phyloP scores from a whole-genome alignment of 2,113 vertebrate species.

The Alexandromys fortis region DNA sequence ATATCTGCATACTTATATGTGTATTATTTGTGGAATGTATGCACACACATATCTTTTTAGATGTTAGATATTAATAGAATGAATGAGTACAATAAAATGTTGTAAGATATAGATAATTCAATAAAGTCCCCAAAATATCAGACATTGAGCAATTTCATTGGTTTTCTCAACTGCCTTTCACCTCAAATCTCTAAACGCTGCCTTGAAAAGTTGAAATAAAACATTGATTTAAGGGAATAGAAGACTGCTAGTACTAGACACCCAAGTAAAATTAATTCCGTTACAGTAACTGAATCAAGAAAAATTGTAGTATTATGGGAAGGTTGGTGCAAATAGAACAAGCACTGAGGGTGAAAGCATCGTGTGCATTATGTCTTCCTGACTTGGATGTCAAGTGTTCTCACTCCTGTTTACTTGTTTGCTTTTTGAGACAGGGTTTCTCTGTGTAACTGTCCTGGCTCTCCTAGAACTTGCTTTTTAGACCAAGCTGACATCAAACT shows the following conservation, averaged over 20 bases:
- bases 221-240: conserved; percentile 3
- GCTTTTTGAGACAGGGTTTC: background rate
- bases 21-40: background rate
- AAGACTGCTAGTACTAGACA: background rate
- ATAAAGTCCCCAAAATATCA: background rate
- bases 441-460: background rate
- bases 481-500: background rate
- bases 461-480: background rate
- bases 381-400: background rate
- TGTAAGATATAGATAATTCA: conserved; percentile 47
- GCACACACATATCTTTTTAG: background rate
- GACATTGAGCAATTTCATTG: background rate
- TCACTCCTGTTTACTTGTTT: background rate
- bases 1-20: background rate
- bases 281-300: background rate
- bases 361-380: background rate
- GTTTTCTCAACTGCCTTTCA: background rate
- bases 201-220: conserved; percentile 31
- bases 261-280: conserved; percentile 32
- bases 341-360: background rate
- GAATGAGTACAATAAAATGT: conserved; percentile 61
- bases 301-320: conserved; percentile 10
- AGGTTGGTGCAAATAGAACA: conserved; percentile 37
- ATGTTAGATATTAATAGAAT: background rate
- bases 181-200: background rate